phyloP scores from a whole-genome alignment of 35 echinoderm and acorn worm genomes.

The Chiridota heheva region DNA sequence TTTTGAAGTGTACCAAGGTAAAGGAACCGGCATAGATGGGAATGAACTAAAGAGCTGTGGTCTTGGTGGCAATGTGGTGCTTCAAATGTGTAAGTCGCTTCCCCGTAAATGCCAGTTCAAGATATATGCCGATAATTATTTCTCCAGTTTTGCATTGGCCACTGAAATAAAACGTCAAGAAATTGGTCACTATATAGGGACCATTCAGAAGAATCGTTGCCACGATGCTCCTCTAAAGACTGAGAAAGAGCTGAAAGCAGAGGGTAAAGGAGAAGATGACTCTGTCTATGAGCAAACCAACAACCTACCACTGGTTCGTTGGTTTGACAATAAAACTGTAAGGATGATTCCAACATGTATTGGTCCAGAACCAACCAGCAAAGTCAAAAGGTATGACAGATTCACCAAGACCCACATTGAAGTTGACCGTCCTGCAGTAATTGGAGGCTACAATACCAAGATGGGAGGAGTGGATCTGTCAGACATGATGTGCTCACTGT shows the following conservation, averaged over 20 bases:
- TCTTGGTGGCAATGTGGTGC: slow-evolving; percentile 1
- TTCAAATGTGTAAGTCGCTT: slow-evolving; percentile 2
- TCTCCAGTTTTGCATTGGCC: slow-evolving; percentile 8
- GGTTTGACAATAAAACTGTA: slow-evolving; percentile 21
- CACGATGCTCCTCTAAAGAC: no score
- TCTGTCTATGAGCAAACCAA: not conserved
- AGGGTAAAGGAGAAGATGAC: not conserved
- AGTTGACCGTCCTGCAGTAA: not conserved
- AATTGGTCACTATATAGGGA: no score
- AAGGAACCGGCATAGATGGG: not conserved
- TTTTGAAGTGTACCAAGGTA: slow-evolving; percentile 11
- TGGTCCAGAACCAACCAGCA: slow-evolving; percentile 7
- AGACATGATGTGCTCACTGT: slow-evolving; percentile 7
- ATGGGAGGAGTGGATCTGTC: slow-evolving; percentile 9
- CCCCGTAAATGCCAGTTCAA: not conserved
- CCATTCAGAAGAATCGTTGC: no score
- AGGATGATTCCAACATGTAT: not conserved
- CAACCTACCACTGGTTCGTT: not conserved
- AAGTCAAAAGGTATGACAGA: slow-evolving; percentile 4
- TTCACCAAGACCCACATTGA: slow-evolving; percentile 4
- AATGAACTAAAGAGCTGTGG: not conserved
- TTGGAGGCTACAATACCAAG: slow-evolving; percentile 6
- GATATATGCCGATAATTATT: not conserved
- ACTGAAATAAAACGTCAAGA: no score
- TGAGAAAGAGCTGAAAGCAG: slow-evolving; percentile 5